phyloP scores from a whole-genome alignment of 2,888 invertebrate species.

The Hydraecia micacea region DNA sequence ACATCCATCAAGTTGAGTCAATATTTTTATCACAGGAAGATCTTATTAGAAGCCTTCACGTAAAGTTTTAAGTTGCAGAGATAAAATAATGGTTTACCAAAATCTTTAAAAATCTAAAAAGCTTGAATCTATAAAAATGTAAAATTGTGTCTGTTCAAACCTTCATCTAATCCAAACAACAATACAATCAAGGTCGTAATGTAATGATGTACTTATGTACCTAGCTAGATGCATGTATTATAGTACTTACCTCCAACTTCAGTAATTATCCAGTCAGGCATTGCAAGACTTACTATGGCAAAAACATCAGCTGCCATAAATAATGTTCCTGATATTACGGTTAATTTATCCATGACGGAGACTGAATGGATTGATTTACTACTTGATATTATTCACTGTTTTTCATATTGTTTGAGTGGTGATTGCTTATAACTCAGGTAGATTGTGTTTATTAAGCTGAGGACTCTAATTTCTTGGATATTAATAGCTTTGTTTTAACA shows the following conservation, averaged over 20 bases:
- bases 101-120: not conserved
- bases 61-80: not conserved
- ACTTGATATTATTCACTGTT: constrained; percentile 19
- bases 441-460: constrained; percentile 1
- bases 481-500: not conserved
- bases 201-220: not conserved
- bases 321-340: constrained; percentile 96
- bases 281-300: constrained; percentile 97
- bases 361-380: not conserved
- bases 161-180: not conserved
- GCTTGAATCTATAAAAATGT: not conserved
- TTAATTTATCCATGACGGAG: constrained; percentile 95
- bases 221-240: not conserved
- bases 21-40: no score
- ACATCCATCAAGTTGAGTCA: no score
- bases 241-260: constrained; percentile 96
- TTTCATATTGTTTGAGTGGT: constrained; percentile 35
- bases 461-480: not conserved
- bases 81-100: not conserved
- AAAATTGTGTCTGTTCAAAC: not conserved
- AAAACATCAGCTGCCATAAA: constrained; percentile 98
- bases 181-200: constrained; percentile 29
- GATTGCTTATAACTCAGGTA: not conserved
- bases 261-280: constrained; percentile 99
- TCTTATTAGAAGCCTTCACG: not conserved